Conservation (phyloP, 92 coral and sea anemone species). For the Palythoa caribaeorum region DNA sequence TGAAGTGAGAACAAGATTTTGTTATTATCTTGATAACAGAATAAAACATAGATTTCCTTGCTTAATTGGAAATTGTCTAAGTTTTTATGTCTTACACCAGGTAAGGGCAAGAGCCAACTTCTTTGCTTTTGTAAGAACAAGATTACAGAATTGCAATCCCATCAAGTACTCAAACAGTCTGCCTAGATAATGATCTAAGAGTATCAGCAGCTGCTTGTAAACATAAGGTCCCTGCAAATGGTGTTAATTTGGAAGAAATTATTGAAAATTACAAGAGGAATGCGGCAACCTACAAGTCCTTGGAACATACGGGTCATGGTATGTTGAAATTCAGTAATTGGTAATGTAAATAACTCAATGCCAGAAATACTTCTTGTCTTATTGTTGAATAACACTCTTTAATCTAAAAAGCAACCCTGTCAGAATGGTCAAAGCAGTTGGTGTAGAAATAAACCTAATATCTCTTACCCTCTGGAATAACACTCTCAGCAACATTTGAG, state of each 20-base stretch:
- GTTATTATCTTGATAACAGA: not conserved
- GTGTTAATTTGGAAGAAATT: conserved; percentile 55
- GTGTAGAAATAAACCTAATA: too few relatives aligned
- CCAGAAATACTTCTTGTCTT: not conserved
- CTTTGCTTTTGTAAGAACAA: conserved; percentile 48
- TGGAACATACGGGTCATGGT: not conserved
- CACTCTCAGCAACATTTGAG: not conserved
- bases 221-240: conserved; percentile 63
- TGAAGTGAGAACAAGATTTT: conserved; percentile 50
- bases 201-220: conserved; percentile 55
- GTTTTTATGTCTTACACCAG: conserved; percentile 40
- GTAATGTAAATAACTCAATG: not conserved
- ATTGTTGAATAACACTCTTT: not conserved
- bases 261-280: conserved; percentile 58
- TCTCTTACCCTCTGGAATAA: not conserved
- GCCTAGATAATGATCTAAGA: conserved; percentile 62
- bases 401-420: not conserved
- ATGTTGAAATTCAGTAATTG: not conserved
- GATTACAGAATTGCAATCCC: conserved; percentile 59
- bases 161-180: conserved; percentile 64
- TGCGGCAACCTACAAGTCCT: conserved; percentile 29
- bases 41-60: not conserved
- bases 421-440: too few relatives aligned
- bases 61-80: not conserved
- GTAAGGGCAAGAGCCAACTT: conserved; percentile 66